phyloP scores from a whole-genome alignment of 2,797 vertebrate genomes.

The Rhabdomys pumilio region DNA sequence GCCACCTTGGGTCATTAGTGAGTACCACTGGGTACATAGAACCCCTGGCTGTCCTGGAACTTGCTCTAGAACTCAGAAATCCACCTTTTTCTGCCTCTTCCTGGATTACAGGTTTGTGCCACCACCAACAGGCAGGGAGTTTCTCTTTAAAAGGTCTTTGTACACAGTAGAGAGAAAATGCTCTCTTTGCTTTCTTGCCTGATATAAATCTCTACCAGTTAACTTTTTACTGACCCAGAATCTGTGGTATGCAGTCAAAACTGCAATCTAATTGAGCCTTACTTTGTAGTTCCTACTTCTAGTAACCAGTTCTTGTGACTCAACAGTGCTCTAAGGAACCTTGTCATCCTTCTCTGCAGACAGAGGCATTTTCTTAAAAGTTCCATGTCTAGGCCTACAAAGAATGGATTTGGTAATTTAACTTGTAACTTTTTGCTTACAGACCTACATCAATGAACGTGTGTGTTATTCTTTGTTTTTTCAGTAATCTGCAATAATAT shows the following conservation, averaged over 20 bases:
- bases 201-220: conserved; percentile 66
- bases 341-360: conserved; percentile 53
- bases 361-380: conserved; percentile 63
- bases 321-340: conserved; percentile 31
- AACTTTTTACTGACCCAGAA: conserved; percentile 67
- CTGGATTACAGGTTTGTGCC: not conserved
- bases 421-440: conserved; percentile 28
- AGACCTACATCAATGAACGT: conserved; percentile 32
- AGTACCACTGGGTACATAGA: too few relatives aligned
- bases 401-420: conserved; percentile 43
- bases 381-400: conserved; percentile 14
- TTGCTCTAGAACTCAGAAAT: not conserved
- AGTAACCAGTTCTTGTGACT: conserved; percentile 28
- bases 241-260: conserved; percentile 68
- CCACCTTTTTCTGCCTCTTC: not conserved
- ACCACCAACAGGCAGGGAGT: not conserved
- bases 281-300: conserved; percentile 55
- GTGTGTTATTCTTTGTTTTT: conserved; percentile 66
- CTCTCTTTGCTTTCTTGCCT: conserved; percentile 65
- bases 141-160: conserved; percentile 50
- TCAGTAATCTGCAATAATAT: conserved; percentile 57
- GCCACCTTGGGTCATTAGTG: not conserved
- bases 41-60: not conserved
- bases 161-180: conserved; percentile 41
- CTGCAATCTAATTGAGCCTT: conserved; percentile 46